phyloP scores from a whole-genome alignment of 2,113 vertebrate species.

The Pteronura brasiliensis region DNA sequence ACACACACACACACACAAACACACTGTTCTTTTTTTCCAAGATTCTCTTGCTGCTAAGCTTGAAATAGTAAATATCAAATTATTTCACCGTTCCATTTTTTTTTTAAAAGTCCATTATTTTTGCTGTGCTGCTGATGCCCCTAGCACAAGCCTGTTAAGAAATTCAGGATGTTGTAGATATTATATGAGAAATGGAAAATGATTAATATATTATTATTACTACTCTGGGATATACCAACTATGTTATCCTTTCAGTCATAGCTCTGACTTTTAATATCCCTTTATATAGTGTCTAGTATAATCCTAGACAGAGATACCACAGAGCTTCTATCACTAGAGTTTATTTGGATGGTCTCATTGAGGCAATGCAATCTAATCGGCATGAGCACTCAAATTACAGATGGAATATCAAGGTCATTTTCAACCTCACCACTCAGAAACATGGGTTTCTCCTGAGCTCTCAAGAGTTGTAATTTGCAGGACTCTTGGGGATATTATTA shows the following conservation, averaged over 20 bases:
- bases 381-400: background rate
- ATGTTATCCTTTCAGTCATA: background rate
- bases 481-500: background rate
- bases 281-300: background rate
- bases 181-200: background rate
- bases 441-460: background rate
- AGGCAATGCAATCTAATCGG: background rate
- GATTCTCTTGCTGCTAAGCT: background rate
- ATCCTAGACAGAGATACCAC: background rate
- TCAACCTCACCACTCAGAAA: background rate
- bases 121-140: background rate
- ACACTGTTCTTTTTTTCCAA: background rate
- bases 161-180: background rate
- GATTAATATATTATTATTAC: background rate
- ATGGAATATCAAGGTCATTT: background rate
- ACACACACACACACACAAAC: background rate
- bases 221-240: background rate
- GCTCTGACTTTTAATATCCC: background rate
- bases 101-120: background rate
- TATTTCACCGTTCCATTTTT: background rate
- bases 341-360: background rate
- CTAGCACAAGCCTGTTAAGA: background rate
- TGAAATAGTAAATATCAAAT: slow-evolving; percentile 39
- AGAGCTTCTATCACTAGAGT: background rate
- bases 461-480: background rate